phyloP scores from a whole-genome alignment of 2,797 vertebrate species.

The Falco rusticolus region DNA sequence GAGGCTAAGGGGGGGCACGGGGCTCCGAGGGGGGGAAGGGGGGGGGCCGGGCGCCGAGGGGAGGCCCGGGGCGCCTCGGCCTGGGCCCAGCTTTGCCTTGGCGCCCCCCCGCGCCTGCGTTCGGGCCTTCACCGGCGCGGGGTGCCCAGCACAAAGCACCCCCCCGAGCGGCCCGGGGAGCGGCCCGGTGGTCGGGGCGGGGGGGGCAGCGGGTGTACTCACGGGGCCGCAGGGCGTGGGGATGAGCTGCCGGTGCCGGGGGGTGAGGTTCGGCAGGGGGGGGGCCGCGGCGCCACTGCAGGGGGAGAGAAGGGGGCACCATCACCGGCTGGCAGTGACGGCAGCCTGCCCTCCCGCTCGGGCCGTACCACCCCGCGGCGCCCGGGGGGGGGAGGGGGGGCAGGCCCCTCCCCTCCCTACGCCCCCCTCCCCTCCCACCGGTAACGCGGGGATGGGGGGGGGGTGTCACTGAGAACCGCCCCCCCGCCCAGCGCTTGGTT shows the following conservation, averaged over 20 bases:
- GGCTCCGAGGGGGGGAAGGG: too few relatives aligned
- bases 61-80: too few relatives aligned
- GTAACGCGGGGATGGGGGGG: neutral
- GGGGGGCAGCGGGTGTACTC: conserved; percentile 46
- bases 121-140: too few relatives aligned
- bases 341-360: neutral
- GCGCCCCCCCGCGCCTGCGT: too few relatives aligned
- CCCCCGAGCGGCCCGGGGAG: neutral
- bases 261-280: conserved; percentile 80
- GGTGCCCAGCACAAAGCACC: neutral
- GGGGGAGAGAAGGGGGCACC: conserved; percentile 19
- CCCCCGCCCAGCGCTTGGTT: neutral
- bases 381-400: neutral
- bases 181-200: neutral
- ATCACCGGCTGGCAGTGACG: too few relatives aligned
- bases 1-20: too few relatives aligned
- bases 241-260: conserved; percentile 84
- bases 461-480: neutral
- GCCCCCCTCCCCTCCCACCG: neutral
- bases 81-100: too few relatives aligned
- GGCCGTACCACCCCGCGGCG: neutral
- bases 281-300: conserved; percentile 42
- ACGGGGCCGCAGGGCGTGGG: conserved; percentile 88
- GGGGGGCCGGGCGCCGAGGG: too few relatives aligned
- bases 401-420: too few relatives aligned